Base-by-base conservation (phyloP, 2,113 vertebrate species). In the Xiphorhynchus elegans region DNA sequence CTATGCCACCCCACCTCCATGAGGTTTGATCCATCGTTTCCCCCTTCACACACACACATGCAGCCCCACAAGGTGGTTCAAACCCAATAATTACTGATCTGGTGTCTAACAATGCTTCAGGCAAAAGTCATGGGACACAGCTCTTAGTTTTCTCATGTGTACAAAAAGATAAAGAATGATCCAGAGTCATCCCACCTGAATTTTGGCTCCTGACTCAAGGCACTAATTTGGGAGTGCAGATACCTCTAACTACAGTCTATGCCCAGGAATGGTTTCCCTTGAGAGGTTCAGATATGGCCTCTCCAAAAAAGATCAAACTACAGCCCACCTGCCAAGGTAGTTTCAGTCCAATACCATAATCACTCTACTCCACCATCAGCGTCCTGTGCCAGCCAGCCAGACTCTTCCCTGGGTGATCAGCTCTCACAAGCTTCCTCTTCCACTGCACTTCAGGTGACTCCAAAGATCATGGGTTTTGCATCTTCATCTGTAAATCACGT, bases 321-420 rank as follows among this genome's bases (percentile, higher is more conserved):
- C 37, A 67, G 50, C 40, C 21, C 16, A 72, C 17, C 20, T 76
- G 67, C 37, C 73, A 60, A 72, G n/a, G 21, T 10, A 50, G 31
- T 19, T 80, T 42, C 77, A 76, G 1, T 46, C 49, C 37, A 66
- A 1, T 19, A 11, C 11, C 0, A 0, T 17, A 47, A 39, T 18
- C 15, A 13, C 9, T 17, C 35, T 56, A 7, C 29, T 66, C 69
- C 55, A 64, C 12, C 81, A 55, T 10, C 73, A 81, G 33, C 2
- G 4, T 35, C 11, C 23, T n/a, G 3, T 19, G 56, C 12, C 87
- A 62, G 70, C 24, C 28, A 46, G 24, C 10, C 64, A 73, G 23
- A 18, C 11, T 35, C n/a, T 62, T 33, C 29, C 82, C 74, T 44
- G 35, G 21, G 5, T 23, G 40, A 8, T 10, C 0, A 0, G 5